Evolutionary conservation across 2,113 vertebrate genomes (phyloP).

Genomic region (Caracal caracal): DNA sequence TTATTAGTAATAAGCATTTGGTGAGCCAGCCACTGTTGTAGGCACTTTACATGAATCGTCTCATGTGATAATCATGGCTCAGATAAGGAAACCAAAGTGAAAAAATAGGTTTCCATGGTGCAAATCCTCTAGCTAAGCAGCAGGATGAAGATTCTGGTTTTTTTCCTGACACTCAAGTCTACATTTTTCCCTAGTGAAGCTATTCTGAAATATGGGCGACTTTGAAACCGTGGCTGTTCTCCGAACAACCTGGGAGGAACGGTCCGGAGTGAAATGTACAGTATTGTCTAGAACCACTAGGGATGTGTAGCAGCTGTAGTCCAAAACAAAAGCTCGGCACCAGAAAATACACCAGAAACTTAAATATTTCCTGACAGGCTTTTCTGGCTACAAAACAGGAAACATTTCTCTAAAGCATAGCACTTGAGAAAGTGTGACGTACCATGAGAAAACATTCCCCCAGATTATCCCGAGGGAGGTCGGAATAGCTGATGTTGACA

Average conservation of each 20-base stretch:
- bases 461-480: background rate
- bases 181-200: background rate
- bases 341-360: constrained; percentile 34
- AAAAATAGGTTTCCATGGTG: background rate
- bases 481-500: background rate
- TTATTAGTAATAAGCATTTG: background rate
- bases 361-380: constrained; percentile 46
- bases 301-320: background rate
- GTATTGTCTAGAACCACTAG: background rate
- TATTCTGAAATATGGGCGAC: background rate
- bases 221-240: background rate
- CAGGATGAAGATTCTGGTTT: background rate
- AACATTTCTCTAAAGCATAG: constrained; percentile 44
- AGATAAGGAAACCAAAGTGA: background rate
- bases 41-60: background rate
- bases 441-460: constrained; percentile 7
- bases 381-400: constrained; percentile 49
- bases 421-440: constrained; percentile 45
- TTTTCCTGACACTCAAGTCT: background rate
- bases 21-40: background rate
- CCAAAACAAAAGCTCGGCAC: background rate
- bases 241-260: background rate
- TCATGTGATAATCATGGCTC: background rate
- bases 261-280: background rate
- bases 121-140: background rate